Conservation (phyloP, 2,888 invertebrate species). For the Escarpia spicata region DNA sequence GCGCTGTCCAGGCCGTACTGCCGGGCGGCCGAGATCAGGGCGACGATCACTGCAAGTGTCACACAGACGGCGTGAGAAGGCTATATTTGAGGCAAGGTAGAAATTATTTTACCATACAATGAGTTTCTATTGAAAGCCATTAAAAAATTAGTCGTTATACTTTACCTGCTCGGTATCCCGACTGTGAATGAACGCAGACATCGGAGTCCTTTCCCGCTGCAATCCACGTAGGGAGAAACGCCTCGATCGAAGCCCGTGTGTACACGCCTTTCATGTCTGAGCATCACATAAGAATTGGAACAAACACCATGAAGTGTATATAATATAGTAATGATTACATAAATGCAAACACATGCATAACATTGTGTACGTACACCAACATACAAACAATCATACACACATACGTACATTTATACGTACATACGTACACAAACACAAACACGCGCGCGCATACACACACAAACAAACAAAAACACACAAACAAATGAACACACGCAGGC, state of each 20-base stretch:
- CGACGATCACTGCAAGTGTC: not conserved
- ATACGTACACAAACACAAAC: not conserved
- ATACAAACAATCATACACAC: not conserved
- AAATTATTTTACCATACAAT: no score
- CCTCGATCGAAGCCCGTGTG: not conserved
- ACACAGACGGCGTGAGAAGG: not conserved
- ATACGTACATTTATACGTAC: not conserved
- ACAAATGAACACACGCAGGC: no score
- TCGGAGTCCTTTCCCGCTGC: not conserved
- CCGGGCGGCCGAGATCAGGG: not conserved
- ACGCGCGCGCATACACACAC: no score
- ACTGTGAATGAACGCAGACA: slow-evolving; percentile 4
- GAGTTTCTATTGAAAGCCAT: no score
- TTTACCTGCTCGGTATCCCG: not conserved
- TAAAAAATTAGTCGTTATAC: not conserved
- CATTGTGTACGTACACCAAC: not conserved
- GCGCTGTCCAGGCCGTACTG: slow-evolving; percentile 12
- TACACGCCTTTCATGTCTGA: not conserved
- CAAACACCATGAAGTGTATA: no score
- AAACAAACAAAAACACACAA: no score
- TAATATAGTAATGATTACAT: no score
- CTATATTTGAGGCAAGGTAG: no score
- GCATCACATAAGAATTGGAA: not conserved
- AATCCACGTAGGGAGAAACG: not conserved
- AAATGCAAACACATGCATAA: not conserved